Base-by-base conservation (phyloP, 2,888 invertebrate genomes). In the Monochamus alternatus region DNA sequence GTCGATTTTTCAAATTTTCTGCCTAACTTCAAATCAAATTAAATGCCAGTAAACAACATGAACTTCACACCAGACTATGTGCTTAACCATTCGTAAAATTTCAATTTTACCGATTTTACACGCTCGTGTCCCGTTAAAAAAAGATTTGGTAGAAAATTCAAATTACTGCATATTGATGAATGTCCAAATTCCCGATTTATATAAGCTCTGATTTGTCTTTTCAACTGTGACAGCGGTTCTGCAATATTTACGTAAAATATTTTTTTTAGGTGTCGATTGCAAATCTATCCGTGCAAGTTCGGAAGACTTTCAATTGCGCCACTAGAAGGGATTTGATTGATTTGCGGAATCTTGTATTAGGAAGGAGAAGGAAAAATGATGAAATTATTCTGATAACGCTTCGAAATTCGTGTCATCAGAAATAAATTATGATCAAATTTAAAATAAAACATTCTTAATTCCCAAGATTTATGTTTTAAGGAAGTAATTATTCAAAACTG, bases 121-220 rank as follows among this genome's bases (percentile, higher is more conserved):
- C 14, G 55, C 55, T 55, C 55, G n/a, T n/a, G 14, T 4, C n/a
- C 14, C 22, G 55, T 55, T 55, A 14, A 55, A 63, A 44, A 5
- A 38, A 22, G 7, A 44, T 14, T 58, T 32, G 31, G 32, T 58
- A 2, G 31, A n/a, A 58, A 67, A 67, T 58, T 64, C 55, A 58
- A 67, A 58, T 67, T 55, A 32, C 32, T 44, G 59, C 68, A 68
- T 59, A 69, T 59, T 69, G 43, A 59, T 12, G 59, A 58, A 52
- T 55, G 38, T 22, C 59, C 9, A 44, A 47, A 14, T n/a, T 43
- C 32, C 38, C 59, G n/a, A 43, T 60, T 67, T 69, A 60, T 31
- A 44, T 60, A 59, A 59, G 38, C 68, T 43, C n/a, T 30, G 60
- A 44, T 69, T 47, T 60, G 47, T 31, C 30, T 44, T 60, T 44